A percentile compares a stretch with the other conserved stretches of the same genome.
These are phyloP conservation scores for Danio albolineatus DNA, from an alignment of 2,797 vertebrate genomes.

Conservation along the genomic window DNA sequence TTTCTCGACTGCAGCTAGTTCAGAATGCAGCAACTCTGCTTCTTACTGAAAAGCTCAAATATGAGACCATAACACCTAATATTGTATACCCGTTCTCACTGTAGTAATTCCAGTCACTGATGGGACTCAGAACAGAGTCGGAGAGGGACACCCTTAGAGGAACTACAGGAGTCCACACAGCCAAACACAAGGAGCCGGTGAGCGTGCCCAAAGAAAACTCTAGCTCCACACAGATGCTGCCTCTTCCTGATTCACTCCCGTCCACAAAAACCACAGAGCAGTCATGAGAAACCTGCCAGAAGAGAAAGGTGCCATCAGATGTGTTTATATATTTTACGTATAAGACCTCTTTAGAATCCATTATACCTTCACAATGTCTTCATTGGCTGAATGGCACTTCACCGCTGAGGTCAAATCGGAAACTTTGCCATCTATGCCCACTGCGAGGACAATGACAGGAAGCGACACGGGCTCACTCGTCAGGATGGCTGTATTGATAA, in stretches of 20 bases:
- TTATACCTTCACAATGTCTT: slow-evolving; percentile 75
- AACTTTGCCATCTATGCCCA: slow-evolving; percentile 69
- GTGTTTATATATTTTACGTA: not conserved
- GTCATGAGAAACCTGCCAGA: slow-evolving; percentile 73
- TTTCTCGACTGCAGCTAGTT: too few species aligned
- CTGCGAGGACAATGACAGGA: slow-evolving; percentile 71
- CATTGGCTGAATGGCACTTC: slow-evolving; percentile 72
- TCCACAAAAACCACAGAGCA: slow-evolving; percentile 78
- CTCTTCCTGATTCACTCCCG: slow-evolving; percentile 77
- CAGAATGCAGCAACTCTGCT: too few species aligned
- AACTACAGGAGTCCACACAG: slow-evolving; percentile 77
- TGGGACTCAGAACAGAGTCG: slow-evolving; percentile 75
- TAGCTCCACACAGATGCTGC: slow-evolving; percentile 73
- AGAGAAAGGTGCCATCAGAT: not conserved
- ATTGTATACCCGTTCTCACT: slow-evolving; percentile 67
- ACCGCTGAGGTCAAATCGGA: slow-evolving; percentile 77
- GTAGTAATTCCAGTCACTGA: slow-evolving; percentile 74
- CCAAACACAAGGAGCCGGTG: slow-evolving; percentile 70
- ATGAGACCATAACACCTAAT: not conserved
- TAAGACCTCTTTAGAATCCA: not conserved
- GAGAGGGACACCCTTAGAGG: slow-evolving; percentile 74
- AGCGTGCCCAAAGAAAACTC: slow-evolving; percentile 73
- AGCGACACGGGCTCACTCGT: slow-evolving; percentile 72
- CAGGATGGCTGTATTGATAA: slow-evolving; percentile 81
- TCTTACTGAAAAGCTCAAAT: too few species aligned